Base-by-base conservation (phyloP, 2,888 invertebrate genomes). In the Drosophila fulvimacula region DNA sequence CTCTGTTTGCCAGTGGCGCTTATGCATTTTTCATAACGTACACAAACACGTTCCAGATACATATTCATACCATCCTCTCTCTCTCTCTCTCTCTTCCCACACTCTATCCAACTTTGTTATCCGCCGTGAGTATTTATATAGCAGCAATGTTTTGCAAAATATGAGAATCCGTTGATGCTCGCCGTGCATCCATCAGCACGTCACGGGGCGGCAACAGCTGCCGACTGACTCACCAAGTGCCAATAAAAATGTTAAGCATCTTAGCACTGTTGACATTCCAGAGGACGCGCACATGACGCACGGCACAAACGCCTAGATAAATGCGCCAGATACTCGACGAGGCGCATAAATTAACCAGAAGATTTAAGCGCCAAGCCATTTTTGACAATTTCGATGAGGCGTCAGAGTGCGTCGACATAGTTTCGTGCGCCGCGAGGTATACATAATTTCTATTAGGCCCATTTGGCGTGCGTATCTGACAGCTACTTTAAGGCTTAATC, bases 161-260 rank as follows among this genome's bases (percentile, higher is more conserved):
- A 82, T 85, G 84, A 77, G 75, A 84, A 69, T 80, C 76, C 65
- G 69, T 67, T 51, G 60, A 58, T 58, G 10, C 42, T 64, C 41
- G 61, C 73, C 21, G 52, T 69, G 65, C 72, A 84, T 84, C 82
- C 83, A 88, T 88, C 82, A 88, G 77, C 88, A 81, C 87, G 82
- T 84, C 82, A 78, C 42, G 63, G 71, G 82, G 74, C 68, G 88
- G 79, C 82, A 88, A 79, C 88, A 85, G 88, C 83, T 82, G 83
- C 80, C 68, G 69, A 57, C 77, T 66, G 46, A 21, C 66, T 70
- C 77, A 51, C 78, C 82, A 88, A 91, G 90, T 90, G 90, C 88
- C 91, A 91, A 91, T 91, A 91, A 91, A 91, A 90, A 90, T 91
- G 90, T 91, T 91, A 91, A 91, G 91, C 90, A 90, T 87, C 88